Percentiles rank a stretch among this genome's conserved stretches.
Conservation (phyloP, 2,888 invertebrate species). For the Aromia moschata region DNA sequence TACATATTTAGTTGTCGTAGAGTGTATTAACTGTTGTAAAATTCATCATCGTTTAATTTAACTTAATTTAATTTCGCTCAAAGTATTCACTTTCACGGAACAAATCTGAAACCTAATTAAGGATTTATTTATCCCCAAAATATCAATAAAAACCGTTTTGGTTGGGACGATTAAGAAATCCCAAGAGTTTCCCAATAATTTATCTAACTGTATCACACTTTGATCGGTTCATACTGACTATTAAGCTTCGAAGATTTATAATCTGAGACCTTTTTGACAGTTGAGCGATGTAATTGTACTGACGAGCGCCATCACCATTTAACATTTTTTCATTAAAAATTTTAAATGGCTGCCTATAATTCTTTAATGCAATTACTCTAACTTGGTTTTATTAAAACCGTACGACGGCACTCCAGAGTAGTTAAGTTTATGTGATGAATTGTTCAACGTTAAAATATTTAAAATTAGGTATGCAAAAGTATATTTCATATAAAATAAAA, state of each 20-base stretch:
- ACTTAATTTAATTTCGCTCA: too few relatives aligned
- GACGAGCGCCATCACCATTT: conserved; percentile 20
- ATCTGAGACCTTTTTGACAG: conserved; percentile 9
- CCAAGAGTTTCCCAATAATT: background rate
- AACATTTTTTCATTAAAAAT: conserved; percentile 19
- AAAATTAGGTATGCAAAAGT: too few relatives aligned
- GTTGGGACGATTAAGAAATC: background rate
- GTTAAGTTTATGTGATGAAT: conserved; percentile 8
- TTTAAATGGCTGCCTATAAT: conserved; percentile 19
- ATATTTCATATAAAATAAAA: too few relatives aligned
- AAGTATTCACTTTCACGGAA: too few relatives aligned
- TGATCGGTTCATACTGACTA: background rate
- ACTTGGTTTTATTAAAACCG: conserved; percentile 12
- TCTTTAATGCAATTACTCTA: conserved; percentile 7
- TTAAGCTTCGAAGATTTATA: conserved; percentile 15
- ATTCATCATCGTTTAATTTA: too few relatives aligned
- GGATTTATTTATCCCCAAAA: background rate
- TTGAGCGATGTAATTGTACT: conserved; percentile 18
- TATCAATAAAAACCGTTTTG: background rate
- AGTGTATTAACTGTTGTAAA: too few relatives aligned
- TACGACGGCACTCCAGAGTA: background rate
- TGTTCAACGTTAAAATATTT: background rate
- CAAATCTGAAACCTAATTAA: too few relatives aligned
- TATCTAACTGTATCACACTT: background rate
- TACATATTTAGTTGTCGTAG: too few relatives aligned